Evolutionary conservation across 2,797 vertebrate species (phyloP).

Genomic region (Tolypeutes matacus): DNA sequence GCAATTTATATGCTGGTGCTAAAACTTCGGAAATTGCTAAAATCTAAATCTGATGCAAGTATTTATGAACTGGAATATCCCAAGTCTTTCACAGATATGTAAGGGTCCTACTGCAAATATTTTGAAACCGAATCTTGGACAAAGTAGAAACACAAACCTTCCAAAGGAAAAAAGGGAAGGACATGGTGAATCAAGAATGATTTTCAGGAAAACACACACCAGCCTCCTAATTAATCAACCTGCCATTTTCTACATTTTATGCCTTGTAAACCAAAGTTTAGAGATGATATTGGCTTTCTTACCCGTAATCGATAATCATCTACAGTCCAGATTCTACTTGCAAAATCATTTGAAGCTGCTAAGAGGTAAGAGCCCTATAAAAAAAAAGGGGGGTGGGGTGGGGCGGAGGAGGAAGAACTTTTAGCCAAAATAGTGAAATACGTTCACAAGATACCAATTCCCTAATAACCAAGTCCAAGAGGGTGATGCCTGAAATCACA

Average conservation of each 20-base stretch:
- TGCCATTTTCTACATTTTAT: not conserved
- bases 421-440: constrained; percentile 9
- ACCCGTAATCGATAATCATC: constrained; percentile 97
- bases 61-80: not conserved
- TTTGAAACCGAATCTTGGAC: not conserved
- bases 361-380: constrained; percentile 95
- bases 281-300: constrained; percentile 68
- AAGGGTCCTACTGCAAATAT: not conserved
- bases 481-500: not conserved
- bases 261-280: not conserved
- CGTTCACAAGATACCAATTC: not conserved
- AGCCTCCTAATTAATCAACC: not conserved
- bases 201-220: not conserved
- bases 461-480: not conserved
- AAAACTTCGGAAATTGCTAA: not conserved
- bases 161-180: not conserved
- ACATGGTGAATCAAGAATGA: not conserved
- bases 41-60: not conserved
- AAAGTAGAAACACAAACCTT: not conserved
- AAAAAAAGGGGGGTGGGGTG: constrained; percentile 53
- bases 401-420: not conserved
- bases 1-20: not conserved
- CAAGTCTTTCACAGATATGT: not conserved
- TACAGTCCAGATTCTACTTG: constrained; percentile 98
- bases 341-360: constrained; percentile 98